Evolutionary conservation across 2,888 invertebrate genomes (phyloP).

Genomic region (Aphodius sticticus): DNA sequence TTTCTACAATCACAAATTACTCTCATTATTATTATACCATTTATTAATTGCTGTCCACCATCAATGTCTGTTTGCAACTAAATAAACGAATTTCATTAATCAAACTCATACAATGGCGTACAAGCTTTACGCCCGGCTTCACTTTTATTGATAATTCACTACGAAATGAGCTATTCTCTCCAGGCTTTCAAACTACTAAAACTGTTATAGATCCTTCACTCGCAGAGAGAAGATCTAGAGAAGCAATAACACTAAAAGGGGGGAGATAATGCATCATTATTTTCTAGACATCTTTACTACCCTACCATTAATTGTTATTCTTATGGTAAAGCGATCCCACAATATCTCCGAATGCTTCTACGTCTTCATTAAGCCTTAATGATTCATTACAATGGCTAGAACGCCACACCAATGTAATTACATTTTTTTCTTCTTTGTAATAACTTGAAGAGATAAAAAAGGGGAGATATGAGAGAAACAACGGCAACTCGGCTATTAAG

Average conservation of each 20-base stretch:
- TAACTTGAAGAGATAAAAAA: slow-evolving; percentile 9
- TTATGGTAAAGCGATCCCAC: slow-evolving; percentile 10
- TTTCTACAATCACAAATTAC: neutral
- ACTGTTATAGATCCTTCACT: slow-evolving; percentile 8
- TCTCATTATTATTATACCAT: slow-evolving; percentile 10
- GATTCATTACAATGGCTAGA: slow-evolving; percentile 13
- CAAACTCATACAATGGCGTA: neutral
- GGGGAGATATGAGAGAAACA: neutral
- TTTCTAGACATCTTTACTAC: slow-evolving; percentile 13
- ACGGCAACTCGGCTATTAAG: neutral
- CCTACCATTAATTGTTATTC: slow-evolving; percentile 14
- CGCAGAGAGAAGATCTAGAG: neutral
- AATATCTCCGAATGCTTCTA: slow-evolving; percentile 5
- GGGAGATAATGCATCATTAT: slow-evolving; percentile 20
- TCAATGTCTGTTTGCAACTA: neutral
- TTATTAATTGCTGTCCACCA: slow-evolving; percentile 8
- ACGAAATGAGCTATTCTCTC: neutral
- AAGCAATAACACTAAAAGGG: neutral
- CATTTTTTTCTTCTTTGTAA: slow-evolving; percentile 7
- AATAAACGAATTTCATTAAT: slow-evolving; percentile 16
- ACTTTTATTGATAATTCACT: no score
- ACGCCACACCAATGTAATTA: neutral
- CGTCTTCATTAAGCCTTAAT: slow-evolving; percentile 22
- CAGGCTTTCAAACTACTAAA: slow-evolving; percentile 16
- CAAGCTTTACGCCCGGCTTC: neutral